Conservation (phyloP, 2,113 vertebrate genomes). For the Melanerpes formicivorus region DNA sequence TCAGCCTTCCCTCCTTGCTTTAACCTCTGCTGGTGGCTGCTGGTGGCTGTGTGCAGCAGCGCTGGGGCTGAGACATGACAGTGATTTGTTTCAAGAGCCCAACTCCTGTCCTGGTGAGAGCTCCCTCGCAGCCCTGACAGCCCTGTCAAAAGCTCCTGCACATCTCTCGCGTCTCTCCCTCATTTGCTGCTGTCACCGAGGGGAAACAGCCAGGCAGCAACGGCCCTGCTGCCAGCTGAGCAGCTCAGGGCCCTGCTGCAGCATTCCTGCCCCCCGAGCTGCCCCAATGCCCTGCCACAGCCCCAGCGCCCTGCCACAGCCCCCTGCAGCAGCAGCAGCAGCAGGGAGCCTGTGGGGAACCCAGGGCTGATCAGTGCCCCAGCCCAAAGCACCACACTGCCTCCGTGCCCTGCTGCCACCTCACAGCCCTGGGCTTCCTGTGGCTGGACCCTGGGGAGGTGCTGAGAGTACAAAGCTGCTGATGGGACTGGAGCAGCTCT, state of each 20-base stretch:
- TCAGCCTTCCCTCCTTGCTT: not conserved
- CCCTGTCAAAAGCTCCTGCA: slow-evolving; percentile 58
- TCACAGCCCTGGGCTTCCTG: not conserved
- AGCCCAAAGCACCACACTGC: too few species aligned
- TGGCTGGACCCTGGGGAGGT: not conserved
- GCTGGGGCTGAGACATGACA: not conserved
- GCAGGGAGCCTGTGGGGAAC: too few species aligned
- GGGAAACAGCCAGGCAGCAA: slow-evolving; percentile 34
- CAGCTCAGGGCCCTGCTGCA: not conserved
- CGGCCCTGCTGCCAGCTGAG: not conserved
- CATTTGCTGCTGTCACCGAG: slow-evolving; percentile 57
- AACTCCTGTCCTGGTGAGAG: slow-evolving; percentile 60
- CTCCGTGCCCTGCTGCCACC: not conserved
- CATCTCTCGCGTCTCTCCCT: slow-evolving; percentile 52
- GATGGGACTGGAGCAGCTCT: too few species aligned
- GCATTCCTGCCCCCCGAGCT: not conserved
- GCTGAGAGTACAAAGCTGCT: too few species aligned
- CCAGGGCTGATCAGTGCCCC: not conserved
- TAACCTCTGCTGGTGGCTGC: slow-evolving; percentile 67
- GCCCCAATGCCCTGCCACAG: too few species aligned
- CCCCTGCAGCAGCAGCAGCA: not conserved
- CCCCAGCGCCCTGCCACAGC: too few species aligned
- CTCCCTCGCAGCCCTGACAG: slow-evolving; percentile 52
- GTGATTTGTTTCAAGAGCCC: slow-evolving; percentile 70
- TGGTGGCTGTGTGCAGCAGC: not conserved